Evolutionary conservation across 1,140 invertebrate species (phyloP), one percentile per base, ranked within the genome.

Genomic region (Spodoptera frugiperda): DNA sequence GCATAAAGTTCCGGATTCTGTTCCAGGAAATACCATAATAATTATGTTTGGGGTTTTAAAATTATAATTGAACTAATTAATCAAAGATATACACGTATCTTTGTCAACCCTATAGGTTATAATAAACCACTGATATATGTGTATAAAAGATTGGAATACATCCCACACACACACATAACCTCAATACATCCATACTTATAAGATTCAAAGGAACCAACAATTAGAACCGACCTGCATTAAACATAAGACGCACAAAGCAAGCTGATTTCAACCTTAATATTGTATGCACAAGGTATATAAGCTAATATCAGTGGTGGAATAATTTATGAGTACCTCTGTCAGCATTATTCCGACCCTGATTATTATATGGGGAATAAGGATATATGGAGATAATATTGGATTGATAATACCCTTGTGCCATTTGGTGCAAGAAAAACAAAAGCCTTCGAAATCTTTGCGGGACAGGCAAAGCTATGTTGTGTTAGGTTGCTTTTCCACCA

Each of bases 191-290:
- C 21, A 9, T 39, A 39, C 10, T 39, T 44, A 53, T 53, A 53
- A 2, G 3, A 53, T 17, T 10, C 51, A 63, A 44, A 63, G 15
- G 33, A 44, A 44, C 59, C 6, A 19, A 44, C 59, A 63, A 44
- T 39, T 44, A 63, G 33, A 44, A 4, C 33, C 15, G 6, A 44
- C 44, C 6, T 67, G 33, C 19, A 67, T 67, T 67, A 67, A 67
- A 25, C 48, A 67, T 48, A 14, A 48, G 44, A 21, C 4, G 2
- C 19, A 48, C 39, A n/a, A 14, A 67, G 44, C 44, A 49, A 67
- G 63, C 17, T 67, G 10, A 67, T 67, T 49, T 67, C 44, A n/a
- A 14, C 12, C 33, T 67, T 67, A 67, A 25, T 67, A n/a, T 10
- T 49, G 25, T 48, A 67, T 49, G 5, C 44, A 49, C 11, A 25